Base-by-base conservation (phyloP, 2,888 invertebrate species). In the Chloromyia formosa region DNA sequence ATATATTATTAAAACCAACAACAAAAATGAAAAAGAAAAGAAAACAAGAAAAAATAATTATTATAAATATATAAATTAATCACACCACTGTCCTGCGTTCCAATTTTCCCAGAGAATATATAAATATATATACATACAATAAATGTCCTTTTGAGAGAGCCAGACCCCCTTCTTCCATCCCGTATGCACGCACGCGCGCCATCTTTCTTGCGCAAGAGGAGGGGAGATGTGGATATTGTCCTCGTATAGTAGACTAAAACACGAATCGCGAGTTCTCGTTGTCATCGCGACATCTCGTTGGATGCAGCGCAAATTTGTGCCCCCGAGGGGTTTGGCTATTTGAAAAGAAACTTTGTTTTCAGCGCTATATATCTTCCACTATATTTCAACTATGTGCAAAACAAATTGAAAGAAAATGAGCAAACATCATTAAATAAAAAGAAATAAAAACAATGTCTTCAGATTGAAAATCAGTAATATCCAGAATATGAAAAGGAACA, bases 21-120 rank as follows among this genome's bases (percentile, higher is more conserved):
- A 35, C 27, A 35, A n/a, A n/a, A n/a, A n/a, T 35, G 27, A 35
- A 35, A 35, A 35, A 35, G 7, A 35, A 35, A 35, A 35, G 7
- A 35, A 35, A 35, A 35, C 27, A 35, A 35, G 27, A 35, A 35
- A 74, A 56, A 83, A 81, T 82, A 84, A 77, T 74, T 86, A 85
- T 84, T 84, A 86, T 87, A 86, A 86, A 85, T 87, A 86, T 87
- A 86, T 86, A 85, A 86, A 86, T 85, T 86, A 87, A 75, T 86
- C 74, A 77, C 71, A 77, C 73, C 74, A 74, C 75, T 74, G 74
- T 64, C 72, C 75, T 64, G 62, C 68, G 74, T 77, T 74, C 74
- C 75, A 73, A 74, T 73, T 71, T 72, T 66, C 62, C 71, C 60
- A 20, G n/a, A 60, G 23, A 60, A 35, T 35, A 35, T 35, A 35